These are phyloP conservation scores for Luscinia megarhynchos DNA, from an alignment of 2,797 vertebrate genomes.

Conservation along the genomic window DNA sequence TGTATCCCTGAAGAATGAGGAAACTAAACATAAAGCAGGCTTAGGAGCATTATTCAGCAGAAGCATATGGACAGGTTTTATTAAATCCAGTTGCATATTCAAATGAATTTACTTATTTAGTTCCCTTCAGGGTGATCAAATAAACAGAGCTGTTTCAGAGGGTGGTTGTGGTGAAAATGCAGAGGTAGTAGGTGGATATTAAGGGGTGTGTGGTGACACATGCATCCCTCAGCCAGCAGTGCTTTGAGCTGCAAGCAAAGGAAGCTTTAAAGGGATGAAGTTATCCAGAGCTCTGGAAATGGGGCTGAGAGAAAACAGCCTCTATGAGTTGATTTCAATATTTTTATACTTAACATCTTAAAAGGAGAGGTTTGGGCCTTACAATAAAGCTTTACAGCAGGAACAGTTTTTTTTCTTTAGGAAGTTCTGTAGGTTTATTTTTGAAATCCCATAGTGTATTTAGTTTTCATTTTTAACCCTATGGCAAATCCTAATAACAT, in stretches of 20 bases:
- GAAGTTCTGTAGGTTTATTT: neutral
- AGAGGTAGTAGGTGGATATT: neutral
- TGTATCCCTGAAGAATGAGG: neutral
- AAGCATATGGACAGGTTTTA: neutral
- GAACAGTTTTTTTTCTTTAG: neutral
- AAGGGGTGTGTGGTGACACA: neutral
- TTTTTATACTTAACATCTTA: neutral
- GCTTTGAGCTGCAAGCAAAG: neutral
- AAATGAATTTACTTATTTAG: neutral
- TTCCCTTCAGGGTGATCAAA: neutral
- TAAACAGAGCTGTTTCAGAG: neutral
- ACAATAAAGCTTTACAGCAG: slow-evolving; percentile 19
- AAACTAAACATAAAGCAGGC: neutral
- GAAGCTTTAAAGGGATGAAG: neutral
- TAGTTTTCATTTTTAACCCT: neutral
- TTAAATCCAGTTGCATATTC: neutral
- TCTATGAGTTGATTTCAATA: neutral
- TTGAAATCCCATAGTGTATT: neutral
- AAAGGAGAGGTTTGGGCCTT: neutral
- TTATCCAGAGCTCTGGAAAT: neutral
- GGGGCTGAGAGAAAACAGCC: neutral
- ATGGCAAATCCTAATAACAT: neutral
- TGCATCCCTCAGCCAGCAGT: neutral
- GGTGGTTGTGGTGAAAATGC: neutral
- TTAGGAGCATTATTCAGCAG: neutral